Evolutionary conservation across 2,113 vertebrate genomes (phyloP).

Genomic region (Tor tambroides): DNA sequence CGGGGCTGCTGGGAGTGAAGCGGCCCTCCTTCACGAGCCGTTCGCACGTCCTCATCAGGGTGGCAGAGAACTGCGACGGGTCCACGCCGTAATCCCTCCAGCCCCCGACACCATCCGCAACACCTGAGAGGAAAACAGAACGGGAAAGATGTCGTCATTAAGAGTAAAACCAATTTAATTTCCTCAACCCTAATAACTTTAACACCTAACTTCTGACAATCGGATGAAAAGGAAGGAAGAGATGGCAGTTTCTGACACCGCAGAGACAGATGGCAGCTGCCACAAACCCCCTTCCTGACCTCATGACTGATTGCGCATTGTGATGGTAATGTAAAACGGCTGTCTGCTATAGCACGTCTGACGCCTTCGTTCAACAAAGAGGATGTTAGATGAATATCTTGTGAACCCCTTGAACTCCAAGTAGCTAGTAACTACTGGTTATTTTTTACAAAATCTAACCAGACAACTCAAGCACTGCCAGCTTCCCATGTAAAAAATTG

Average conservation of each 20-base stretch:
- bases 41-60: constrained; percentile 95
- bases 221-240: not conserved
- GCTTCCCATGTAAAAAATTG: too few species aligned
- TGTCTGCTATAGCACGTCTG: not conserved
- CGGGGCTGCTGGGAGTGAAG: constrained; percentile 91
- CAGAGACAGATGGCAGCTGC: constrained; percentile 12
- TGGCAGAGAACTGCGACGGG: constrained; percentile 98
- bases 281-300: not conserved
- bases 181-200: not conserved
- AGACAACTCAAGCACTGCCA: too few species aligned
- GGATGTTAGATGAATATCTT: too few species aligned
- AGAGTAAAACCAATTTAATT: not conserved
- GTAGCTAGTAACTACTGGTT: too few species aligned
- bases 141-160: not conserved
- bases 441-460: not conserved
- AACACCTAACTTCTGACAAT: constrained; percentile 7
- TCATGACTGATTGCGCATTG: constrained; percentile 13
- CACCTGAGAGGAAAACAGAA: constrained; percentile 75
- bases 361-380: not conserved
- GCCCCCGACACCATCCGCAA: constrained; percentile 96
- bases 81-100: constrained; percentile 99
- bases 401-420: too few species aligned
- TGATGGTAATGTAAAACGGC: constrained; percentile 1
- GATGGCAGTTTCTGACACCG: not conserved
- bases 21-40: constrained; percentile 96